Evolutionary conservation across 30 jellyfish, hydroid and myxozoan species (phyloP), one percentile per base, ranked within the genome.

Genomic region (Aurelia sp.): DNA sequence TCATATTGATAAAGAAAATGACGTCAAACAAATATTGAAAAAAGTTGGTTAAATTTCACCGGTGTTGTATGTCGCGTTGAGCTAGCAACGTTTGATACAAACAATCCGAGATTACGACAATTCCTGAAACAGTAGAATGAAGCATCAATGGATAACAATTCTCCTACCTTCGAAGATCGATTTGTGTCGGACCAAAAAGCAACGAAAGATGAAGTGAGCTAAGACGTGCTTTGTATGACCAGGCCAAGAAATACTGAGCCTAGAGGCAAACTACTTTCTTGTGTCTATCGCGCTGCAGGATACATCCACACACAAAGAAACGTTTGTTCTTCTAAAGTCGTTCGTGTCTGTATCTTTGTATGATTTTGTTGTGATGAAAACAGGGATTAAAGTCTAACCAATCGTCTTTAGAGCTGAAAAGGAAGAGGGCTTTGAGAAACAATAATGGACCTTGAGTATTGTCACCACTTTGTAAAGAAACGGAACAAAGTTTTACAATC

Each of bases 101-200:
- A 44, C 2, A 44, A 44, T 44, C 15, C 6, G 55, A 44, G 55
- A 44, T 44, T 3, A 44, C 55, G 15, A 44, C 10, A 44, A 44
- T 44, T 1, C 15, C 55, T 44, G 55, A 44, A 10, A 44, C 15
- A 4, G 55, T 44, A 8, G 55, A 44, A 44, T 44, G 9, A 44
- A 44, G 55, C 10, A 44, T 2, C 2, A 44, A 44, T 44, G 15
- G 13, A 6, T 7, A 1, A 7, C 13, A 8, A 44, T 44, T 15
- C 16, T 44, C 86, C 8, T 69, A 82, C 91, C 91, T 70, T 82
- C 76, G 79, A 16, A 82, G 78, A 52, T 47, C 71, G 62, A 22
- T 47, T 64, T 22, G 71, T 57, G 9, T n/a, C 17, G 5, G 79
- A 17, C 44, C 85, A 21, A 55, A 23, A 52, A 30, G 74, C 85